These are phyloP conservation scores for Psilopsiagon aymara DNA, from an alignment of 2,113 vertebrate genomes.

Conservation along the genomic window DNA sequence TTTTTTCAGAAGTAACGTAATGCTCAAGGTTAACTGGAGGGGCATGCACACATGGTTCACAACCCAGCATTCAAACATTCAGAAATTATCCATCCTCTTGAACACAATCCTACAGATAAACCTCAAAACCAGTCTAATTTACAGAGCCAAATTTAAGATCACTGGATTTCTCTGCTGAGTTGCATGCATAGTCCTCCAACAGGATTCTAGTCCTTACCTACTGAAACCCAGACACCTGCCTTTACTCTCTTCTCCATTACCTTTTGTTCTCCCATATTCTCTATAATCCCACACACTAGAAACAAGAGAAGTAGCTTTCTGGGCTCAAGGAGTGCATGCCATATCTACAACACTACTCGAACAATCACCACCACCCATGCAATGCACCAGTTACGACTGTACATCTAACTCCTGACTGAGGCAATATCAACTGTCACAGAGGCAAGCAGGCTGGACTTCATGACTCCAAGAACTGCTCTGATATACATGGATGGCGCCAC, in stretches of 20 bases:
- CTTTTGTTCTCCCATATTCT: not conserved
- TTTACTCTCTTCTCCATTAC: not conserved
- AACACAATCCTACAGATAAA: not conserved
- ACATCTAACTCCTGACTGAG: not conserved
- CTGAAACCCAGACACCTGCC: not conserved
- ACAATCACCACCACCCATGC: not conserved
- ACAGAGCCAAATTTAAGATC: not conserved
- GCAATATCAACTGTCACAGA: rapidly evolving
- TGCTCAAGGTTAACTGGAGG: not conserved
- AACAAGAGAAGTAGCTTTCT: not conserved
- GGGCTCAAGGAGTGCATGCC: not conserved
- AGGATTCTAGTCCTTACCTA: not conserved
- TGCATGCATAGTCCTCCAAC: not conserved
- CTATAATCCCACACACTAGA: not conserved
- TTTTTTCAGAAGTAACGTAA: not conserved
- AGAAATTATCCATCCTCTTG: not conserved
- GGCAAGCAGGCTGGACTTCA: too few relatives aligned
- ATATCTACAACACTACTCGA: too few relatives aligned
- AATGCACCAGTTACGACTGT: not conserved
- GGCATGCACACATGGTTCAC: not conserved
- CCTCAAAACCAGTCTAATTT: not conserved
- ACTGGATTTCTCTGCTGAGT: not conserved
- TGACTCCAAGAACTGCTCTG: not conserved
- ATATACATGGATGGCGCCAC: not conserved
- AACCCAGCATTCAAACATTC: not conserved